These are phyloP conservation scores for Euthynnus affinis DNA, from an alignment of 2,797 vertebrate species.

Conservation along the genomic window DNA sequence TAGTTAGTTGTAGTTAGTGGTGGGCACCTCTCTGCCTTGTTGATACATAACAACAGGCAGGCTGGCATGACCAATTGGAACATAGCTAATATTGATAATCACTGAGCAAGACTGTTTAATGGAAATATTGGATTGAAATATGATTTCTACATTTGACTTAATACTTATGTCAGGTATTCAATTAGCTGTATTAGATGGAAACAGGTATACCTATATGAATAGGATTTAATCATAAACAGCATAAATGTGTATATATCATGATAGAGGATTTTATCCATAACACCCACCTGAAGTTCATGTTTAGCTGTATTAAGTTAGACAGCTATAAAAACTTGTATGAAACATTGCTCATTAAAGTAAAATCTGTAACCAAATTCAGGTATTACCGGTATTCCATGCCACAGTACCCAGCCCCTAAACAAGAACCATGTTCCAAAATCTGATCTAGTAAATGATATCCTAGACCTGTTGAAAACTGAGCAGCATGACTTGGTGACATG, in stretches of 20 bases:
- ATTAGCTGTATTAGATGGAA: neutral
- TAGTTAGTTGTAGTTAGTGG: neutral
- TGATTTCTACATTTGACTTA: neutral
- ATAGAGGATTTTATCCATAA: too few relatives aligned
- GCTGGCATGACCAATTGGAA: too few relatives aligned
- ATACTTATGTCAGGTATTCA: neutral
- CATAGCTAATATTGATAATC: neutral
- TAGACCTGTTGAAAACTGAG: neutral
- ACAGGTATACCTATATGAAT: too few relatives aligned
- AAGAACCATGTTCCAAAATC: neutral
- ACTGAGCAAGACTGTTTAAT: neutral
- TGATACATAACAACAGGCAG: neutral
- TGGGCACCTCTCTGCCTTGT: neutral
- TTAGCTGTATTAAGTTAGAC: neutral
- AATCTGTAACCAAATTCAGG: neutral
- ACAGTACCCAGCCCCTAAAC: neutral
- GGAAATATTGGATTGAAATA: neutral
- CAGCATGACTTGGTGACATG: constrained; percentile 2
- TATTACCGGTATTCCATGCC: neutral
- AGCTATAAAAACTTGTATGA: neutral
- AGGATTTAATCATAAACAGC: too few relatives aligned
- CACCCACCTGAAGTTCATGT: neutral
- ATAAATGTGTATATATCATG: too few relatives aligned
- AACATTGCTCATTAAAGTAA: neutral
- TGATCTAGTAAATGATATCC: neutral